phyloP scores from a whole-genome alignment of 2,888 invertebrate genomes.

The Drosophila differens region DNA sequence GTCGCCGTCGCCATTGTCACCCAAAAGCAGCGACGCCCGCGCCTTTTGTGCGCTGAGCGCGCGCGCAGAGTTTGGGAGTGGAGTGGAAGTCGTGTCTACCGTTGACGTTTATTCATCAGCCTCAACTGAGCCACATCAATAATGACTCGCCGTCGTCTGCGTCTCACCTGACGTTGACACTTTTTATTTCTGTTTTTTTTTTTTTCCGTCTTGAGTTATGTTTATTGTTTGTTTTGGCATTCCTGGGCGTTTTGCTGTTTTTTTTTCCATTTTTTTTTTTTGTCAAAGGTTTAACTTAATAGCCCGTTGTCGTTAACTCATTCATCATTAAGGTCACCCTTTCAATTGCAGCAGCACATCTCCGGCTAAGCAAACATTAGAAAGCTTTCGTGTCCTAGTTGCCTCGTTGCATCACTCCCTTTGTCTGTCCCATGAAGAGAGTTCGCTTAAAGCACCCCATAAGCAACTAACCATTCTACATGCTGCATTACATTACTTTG shows the following conservation, averaged over 20 bases:
- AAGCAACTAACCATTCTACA: not conserved
- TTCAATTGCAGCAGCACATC: slow-evolving; percentile 44
- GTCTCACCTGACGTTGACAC: slow-evolving; percentile 54
- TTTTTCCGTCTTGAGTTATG: slow-evolving; percentile 62
- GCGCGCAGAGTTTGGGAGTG: slow-evolving; percentile 32
- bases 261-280: slow-evolving; percentile 7
- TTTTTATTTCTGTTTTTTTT: slow-evolving; percentile 52
- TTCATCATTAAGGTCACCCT: slow-evolving; percentile 69
- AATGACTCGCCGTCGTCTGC: slow-evolving; percentile 46
- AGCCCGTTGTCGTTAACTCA: slow-evolving; percentile 52
- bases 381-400: slow-evolving; percentile 38
- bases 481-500: not conserved
- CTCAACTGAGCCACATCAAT: slow-evolving; percentile 59
- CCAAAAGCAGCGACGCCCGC: slow-evolving; percentile 63
- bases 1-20: slow-evolving; percentile 61
- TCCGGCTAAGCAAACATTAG: slow-evolving; percentile 11
- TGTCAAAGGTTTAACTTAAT: slow-evolving; percentile 43
- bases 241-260: slow-evolving; percentile 51
- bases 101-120: slow-evolving; percentile 64
- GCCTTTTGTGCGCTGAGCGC: slow-evolving; percentile 36
- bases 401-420: slow-evolving; percentile 8
- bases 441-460: not conserved
- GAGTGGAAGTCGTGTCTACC: slow-evolving; percentile 13
- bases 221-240: slow-evolving; percentile 68
- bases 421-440: not conserved